Evolutionary conservation across 2,888 invertebrate genomes (phyloP), one percentile per base, ranked within the genome.

Genomic region (Tenodera sinensis): DNA sequence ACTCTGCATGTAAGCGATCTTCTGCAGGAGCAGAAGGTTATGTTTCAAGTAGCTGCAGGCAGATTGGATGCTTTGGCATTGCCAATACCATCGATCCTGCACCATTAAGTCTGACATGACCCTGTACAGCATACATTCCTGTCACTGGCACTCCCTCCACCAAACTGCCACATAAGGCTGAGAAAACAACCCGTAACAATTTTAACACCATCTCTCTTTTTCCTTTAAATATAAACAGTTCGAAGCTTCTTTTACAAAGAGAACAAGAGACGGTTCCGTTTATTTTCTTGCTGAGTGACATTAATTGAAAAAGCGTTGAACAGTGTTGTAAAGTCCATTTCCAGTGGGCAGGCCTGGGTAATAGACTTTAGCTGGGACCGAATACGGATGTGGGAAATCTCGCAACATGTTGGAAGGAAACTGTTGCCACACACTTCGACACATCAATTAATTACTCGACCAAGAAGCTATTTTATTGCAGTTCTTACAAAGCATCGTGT

Each of bases 221-320:
- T 71, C 54, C 54, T 71, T 71, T 71, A 71, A 71, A 71, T 71
- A 20, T 71, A 71, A 71, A 71, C 54, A 71, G 54, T 71, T 71
- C 54, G 54, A 71, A 71, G 54, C 20, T 71, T 71, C 54, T 71
- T 3, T 71, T 71, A 71, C 54, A 71, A 71, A 71, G 54, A 71
- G 54, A 71, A 71, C 54, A 71, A 71, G 54, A 71, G 54, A 71
- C 54, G 54, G 54, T 25, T 71, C 20, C 54, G 14, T 25, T 86
- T 28, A 28, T 81, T 54, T 83, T 81, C 34, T 30, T 83, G 81
- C 81, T 87, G 87, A 83, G 27, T 87, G 87, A 87, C 81, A 83
- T 83, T 87, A 87, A 87, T 87, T 87, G 87, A 83, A 87, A 87
- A 87, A 87, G 34, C 87, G 42, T 34, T 87, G 28, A 87, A 87